A percentile compares a stretch with the other conserved stretches of the same genome.
phyloP scores from a whole-genome alignment of 1,140 invertebrate genomes.

The Hetaerina americana region DNA sequence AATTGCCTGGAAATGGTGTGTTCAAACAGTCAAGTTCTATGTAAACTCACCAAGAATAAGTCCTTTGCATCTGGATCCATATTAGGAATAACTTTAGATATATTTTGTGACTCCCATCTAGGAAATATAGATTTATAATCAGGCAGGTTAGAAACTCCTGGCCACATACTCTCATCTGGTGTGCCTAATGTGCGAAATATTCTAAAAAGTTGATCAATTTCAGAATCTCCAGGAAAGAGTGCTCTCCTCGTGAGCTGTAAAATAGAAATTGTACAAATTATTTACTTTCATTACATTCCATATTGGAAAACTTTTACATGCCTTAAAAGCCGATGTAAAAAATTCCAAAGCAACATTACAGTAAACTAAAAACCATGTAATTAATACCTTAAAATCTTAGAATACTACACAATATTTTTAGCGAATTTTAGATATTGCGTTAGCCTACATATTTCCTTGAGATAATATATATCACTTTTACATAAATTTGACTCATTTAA shows the following conservation, averaged over 20 bases:
- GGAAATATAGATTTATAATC: slow-evolving; percentile 86
- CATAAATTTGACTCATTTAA: no score
- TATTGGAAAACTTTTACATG: no score
- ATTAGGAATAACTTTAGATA: slow-evolving; percentile 36
- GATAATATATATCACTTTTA: no score
- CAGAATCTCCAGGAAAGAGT: slow-evolving; percentile 89
- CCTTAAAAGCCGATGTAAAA: no score
- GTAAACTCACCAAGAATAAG: slow-evolving; percentile 49
- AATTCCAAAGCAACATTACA: background rate
- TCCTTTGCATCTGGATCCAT: slow-evolving; percentile 46
- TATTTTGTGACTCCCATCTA: slow-evolving; percentile 54
- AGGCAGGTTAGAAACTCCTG: slow-evolving; percentile 65
- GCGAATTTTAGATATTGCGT: no score
- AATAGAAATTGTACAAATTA: slow-evolving; percentile 14
- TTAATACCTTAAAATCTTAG: no score
- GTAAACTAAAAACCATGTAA: background rate
- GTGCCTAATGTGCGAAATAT: slow-evolving; percentile 86
- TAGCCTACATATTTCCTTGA: no score
- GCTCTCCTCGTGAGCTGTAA: slow-evolving; percentile 61
- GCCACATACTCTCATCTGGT: slow-evolving; percentile 72
- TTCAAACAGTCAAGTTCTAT: no score
- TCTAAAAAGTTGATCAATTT: slow-evolving; percentile 90
- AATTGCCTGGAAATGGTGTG: no score
- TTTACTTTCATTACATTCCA: no score
- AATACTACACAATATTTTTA: no score